Evolutionary conservation across 2,797 vertebrate species (phyloP).

Genomic region (Liasis olivaceus): DNA sequence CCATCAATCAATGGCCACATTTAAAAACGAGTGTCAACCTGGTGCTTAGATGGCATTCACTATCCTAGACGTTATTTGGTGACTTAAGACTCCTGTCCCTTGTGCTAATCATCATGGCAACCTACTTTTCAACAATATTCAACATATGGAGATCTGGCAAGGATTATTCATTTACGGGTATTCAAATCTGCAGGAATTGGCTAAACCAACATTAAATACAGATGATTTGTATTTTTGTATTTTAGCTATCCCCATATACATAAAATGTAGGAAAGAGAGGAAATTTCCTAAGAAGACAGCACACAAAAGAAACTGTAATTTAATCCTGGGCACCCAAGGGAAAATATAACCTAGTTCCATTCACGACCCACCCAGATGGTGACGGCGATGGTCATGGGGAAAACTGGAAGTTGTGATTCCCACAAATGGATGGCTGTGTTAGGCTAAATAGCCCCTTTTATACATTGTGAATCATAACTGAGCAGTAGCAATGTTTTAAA

Average conservation of each 20-base stretch:
- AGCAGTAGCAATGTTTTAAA: not conserved
- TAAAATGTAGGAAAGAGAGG: not conserved
- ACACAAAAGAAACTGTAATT: not conserved
- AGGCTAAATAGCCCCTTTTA: not conserved
- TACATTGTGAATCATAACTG: not conserved
- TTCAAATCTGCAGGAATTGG: conserved; percentile 38
- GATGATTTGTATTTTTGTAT: conserved; percentile 37
- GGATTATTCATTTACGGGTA: conserved; percentile 11
- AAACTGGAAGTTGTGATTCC: not conserved
- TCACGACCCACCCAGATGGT: no score
- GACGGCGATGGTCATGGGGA: not conserved
- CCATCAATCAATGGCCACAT: not conserved
- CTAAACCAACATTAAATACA: conserved; percentile 31
- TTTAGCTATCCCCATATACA: not conserved
- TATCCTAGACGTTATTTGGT: conserved; percentile 30
- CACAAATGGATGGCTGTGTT: not conserved
- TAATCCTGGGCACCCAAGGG: not conserved
- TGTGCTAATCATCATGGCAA: not conserved
- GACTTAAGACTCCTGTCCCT: conserved; percentile 50
- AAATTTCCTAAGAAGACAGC: not conserved
- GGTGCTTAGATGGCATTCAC: conserved; percentile 23
- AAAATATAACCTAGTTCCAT: not conserved
- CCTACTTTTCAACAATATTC: conserved; percentile 33
- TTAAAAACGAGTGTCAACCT: conserved; percentile 26
- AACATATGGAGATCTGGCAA: conserved; percentile 23